Evolutionary conservation across 2,797 vertebrate genomes (phyloP).

Genomic region (Dendrocincla fuliginosa): DNA sequence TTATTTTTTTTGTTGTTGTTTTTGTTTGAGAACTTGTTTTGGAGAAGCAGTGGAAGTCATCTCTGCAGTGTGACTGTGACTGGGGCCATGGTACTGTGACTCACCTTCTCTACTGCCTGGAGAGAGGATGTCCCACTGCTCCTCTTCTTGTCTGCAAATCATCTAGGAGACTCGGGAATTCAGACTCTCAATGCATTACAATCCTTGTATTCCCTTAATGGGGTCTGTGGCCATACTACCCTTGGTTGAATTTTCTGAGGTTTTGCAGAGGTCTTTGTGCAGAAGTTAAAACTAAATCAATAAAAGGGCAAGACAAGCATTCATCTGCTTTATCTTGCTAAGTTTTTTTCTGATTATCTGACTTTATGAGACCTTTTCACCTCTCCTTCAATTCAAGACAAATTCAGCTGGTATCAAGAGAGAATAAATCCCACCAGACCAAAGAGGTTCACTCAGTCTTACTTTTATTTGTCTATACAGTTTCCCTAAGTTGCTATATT

Average conservation of each 20-base stretch:
- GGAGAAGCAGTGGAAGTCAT: background rate
- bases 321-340: background rate
- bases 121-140: background rate
- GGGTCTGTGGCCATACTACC: background rate
- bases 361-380: background rate
- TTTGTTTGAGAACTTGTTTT: background rate
- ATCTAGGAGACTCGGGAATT: background rate
- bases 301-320: background rate
- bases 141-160: background rate
- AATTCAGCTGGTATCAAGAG: background rate
- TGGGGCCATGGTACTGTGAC: background rate
- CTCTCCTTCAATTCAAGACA: background rate
- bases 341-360: background rate
- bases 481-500: background rate
- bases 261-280: background rate
- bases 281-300: background rate
- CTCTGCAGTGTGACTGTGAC: background rate
- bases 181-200: background rate
- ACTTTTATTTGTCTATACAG: background rate
- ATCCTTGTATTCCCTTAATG: background rate
- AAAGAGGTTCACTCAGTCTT: background rate
- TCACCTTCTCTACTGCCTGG: background rate
- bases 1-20: too few relatives aligned
- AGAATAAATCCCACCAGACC: background rate
- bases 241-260: background rate